phyloP scores from a whole-genome alignment of 2,113 vertebrate genomes.

The Ptychochromis oligacanthus region DNA sequence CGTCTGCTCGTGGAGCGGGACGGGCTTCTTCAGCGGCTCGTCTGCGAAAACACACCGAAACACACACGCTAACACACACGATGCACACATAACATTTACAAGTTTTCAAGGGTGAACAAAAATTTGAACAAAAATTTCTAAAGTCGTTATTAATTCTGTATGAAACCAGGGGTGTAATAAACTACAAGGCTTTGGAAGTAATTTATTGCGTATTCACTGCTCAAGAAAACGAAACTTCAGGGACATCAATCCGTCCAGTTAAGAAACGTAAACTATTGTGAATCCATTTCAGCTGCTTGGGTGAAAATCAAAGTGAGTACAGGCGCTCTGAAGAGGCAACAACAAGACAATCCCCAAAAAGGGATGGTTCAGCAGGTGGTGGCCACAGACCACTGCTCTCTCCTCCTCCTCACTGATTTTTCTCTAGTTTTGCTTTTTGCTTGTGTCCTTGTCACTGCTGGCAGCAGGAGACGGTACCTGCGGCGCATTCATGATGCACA shows the following conservation, averaged over 20 bases:
- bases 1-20: constrained; percentile 93
- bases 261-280: background rate
- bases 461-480: background rate
- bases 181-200: background rate
- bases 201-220: background rate
- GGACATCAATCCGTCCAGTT: background rate
- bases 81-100: background rate
- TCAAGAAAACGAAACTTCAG: background rate
- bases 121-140: background rate
- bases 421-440: background rate
- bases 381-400: background rate
- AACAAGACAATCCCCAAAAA: background rate
- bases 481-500: accelerated
- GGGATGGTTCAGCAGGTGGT: background rate
- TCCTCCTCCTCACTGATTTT: background rate
- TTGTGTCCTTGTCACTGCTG: background rate
- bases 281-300: no score
- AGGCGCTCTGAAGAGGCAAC: no score
- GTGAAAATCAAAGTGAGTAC: no score
- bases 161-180: background rate
- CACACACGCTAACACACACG: background rate
- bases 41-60: constrained; percentile 61
- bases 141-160: background rate
- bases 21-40: constrained; percentile 87
- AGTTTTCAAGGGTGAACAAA: background rate